A percentile compares a stretch with the other conserved stretches of the same genome.
phyloP scores from a whole-genome alignment of 2,113 vertebrate genomes.

The Hydrochoerus hydrochaeris region DNA sequence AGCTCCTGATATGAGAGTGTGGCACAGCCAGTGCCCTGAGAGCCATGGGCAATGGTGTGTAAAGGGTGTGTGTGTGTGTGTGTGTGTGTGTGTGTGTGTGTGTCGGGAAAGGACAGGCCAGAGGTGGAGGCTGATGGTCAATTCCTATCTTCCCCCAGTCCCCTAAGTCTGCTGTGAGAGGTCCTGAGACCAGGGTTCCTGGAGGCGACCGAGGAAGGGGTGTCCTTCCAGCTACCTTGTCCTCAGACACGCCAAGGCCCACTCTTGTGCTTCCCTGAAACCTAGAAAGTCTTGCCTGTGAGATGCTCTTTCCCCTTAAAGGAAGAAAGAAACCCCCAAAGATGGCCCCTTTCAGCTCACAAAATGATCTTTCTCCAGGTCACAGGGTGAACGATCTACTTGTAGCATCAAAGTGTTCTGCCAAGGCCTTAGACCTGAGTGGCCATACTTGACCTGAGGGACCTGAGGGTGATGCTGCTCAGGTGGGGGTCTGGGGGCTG shows the following conservation, averaged over 20 bases:
- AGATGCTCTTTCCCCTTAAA: neutral
- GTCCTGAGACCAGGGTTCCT: too few relatives aligned
- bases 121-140: neutral
- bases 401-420: conserved; percentile 40
- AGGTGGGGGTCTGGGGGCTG: neutral
- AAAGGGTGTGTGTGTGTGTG: neutral
- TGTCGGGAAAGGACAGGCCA: rapidly evolving
- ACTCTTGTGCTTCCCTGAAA: neutral
- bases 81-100: neutral
- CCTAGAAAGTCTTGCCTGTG: neutral
- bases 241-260: neutral
- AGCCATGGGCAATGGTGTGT: neutral
- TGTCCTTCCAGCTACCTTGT: rapidly evolving
- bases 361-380: conserved; percentile 28
- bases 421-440: neutral
- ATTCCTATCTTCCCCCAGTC: neutral
- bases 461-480: neutral
- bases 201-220: neutral
- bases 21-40: neutral
- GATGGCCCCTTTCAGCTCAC: neutral
- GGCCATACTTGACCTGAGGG: neutral
- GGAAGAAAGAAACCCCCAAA: conserved; percentile 26
- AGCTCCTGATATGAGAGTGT: neutral
- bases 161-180: neutral
- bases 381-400: conserved; percentile 23